Evolutionary conservation across 1,140 invertebrate genomes (phyloP).

Genomic region (Drosophila paulistorum): DNA sequence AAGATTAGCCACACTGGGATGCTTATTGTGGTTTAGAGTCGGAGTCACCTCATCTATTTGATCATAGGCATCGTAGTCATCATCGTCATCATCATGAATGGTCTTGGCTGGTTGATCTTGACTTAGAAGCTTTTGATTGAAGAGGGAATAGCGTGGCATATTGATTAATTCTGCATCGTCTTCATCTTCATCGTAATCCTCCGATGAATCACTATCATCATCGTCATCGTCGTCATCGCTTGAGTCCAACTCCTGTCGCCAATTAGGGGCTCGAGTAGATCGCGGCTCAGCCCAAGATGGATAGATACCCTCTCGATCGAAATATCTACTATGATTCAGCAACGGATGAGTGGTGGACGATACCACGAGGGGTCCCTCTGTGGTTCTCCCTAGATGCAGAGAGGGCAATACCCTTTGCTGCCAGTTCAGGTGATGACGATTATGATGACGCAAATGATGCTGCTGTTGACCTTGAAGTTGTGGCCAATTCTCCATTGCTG

Average conservation of each 20-base stretch:
- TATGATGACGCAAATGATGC: conserved; percentile 70
- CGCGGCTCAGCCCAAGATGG: conserved; percentile 55
- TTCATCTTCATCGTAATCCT: conserved; percentile 43
- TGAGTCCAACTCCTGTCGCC: conserved; percentile 53
- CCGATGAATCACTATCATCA: conserved; percentile 21
- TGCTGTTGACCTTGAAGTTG: conserved; percentile 50
- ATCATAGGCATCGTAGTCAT: conserved; percentile 50
- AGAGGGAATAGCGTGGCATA: conserved; percentile 70
- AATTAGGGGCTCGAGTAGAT: conserved; percentile 62
- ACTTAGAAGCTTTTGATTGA: conserved; percentile 45
- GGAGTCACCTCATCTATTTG: conserved; percentile 24
- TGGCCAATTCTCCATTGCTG: conserved; percentile 20
- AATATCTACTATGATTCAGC: conserved; percentile 47
- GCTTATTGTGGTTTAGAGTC: conserved; percentile 24
- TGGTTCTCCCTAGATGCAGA: conserved; percentile 45
- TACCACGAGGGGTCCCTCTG: conserved; percentile 14
- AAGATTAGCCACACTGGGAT: conserved; percentile 53
- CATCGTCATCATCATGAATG: conserved; percentile 5
- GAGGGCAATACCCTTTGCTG: conserved; percentile 63
- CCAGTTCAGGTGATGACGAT: conserved; percentile 66
- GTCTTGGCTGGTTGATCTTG: neutral
- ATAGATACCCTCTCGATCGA: conserved; percentile 65
- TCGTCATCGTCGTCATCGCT: conserved; percentile 43
- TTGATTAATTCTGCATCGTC: conserved; percentile 46
- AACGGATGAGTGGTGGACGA: conserved; percentile 30